Evolutionary conservation across 1,140 invertebrate genomes (phyloP), one percentile per base, ranked within the genome.

Genomic region (Cherax quadricarinatus): DNA sequence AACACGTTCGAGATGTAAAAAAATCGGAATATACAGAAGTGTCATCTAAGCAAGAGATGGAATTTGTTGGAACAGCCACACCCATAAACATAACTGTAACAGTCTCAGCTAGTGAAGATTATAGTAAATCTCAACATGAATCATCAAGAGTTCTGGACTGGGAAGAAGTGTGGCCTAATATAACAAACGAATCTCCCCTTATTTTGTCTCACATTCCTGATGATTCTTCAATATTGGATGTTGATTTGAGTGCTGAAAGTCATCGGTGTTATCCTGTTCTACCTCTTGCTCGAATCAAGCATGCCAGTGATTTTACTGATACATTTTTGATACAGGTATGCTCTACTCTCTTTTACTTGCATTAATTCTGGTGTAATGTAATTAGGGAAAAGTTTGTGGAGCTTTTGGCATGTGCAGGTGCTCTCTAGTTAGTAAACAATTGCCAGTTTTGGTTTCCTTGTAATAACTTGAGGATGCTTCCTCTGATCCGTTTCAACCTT

Each of bases 291-390:
- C 94, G 96, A 82, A 95, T 96, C 49, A 95, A 96, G 94, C 95
- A 96, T 83, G 94, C 95, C 0, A 95, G 96, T 92, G 95, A 95
- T 84, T 96, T 96, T 93, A 95, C 95, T 18, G 95, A 95, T n/a
- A 94, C 95, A 41, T 96, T 96, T 94, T 94, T 96, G 57, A 93
- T 96, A 80, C 90, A 96, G 95, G 95, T 95, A 73, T 75, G 66
- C 51, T 73, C 6, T 4, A 57, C 70, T 30, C 24, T 7, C 5
- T 75, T 70, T 70, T 70, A 5, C 21, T 70, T 70, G 5, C 18
- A 70, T 16, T 12, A 70, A 70, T 5, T 70, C 30, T 41, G 30
- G 30, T 41, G 30, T 41, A 41, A 41, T 41, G 30, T 41, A 41
- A 41, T 41, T 41, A 41, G 30, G 30, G 30, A 41, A 41, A 41